phyloP scores from a whole-genome alignment of 2,113 vertebrate genomes.

The Sorex fumeus region DNA sequence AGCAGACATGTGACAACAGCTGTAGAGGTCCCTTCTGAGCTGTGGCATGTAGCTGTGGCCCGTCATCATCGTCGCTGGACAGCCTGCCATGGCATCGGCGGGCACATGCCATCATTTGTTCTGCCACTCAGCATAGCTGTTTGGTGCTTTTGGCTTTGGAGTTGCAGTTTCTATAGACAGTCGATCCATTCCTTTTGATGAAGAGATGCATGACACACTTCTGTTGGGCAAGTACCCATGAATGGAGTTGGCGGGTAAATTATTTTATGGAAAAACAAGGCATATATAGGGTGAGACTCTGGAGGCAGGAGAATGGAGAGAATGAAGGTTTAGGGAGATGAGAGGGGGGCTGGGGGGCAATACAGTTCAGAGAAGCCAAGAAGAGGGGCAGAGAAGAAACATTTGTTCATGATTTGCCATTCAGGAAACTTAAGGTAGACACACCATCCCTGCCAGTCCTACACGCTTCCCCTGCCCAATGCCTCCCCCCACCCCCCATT shows the following conservation, averaged over 20 bases:
- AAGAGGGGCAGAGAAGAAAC: background rate
- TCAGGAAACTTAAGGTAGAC: too few relatives aligned
- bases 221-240: background rate
- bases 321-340: background rate
- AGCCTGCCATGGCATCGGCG: background rate
- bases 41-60: fast-evolving
- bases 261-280: conserved; percentile 35
- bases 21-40: background rate
- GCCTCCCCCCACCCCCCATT: background rate
- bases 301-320: background rate
- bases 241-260: background rate
- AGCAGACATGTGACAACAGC: background rate
- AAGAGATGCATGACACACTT: background rate
- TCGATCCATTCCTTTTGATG: background rate
- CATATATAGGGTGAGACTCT: background rate
- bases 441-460: background rate
- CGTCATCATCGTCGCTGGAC: fast-evolving
- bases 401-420: background rate
- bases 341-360: background rate
- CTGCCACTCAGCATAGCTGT: background rate
- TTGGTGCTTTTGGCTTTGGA: background rate
- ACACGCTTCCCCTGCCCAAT: background rate
- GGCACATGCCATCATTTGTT: background rate
- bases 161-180: background rate
- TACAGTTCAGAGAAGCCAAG: background rate